Evolutionary conservation across 2,888 invertebrate species (phyloP), one percentile per base, ranked within the genome.

Genomic region (Gryllus longicercus): DNA sequence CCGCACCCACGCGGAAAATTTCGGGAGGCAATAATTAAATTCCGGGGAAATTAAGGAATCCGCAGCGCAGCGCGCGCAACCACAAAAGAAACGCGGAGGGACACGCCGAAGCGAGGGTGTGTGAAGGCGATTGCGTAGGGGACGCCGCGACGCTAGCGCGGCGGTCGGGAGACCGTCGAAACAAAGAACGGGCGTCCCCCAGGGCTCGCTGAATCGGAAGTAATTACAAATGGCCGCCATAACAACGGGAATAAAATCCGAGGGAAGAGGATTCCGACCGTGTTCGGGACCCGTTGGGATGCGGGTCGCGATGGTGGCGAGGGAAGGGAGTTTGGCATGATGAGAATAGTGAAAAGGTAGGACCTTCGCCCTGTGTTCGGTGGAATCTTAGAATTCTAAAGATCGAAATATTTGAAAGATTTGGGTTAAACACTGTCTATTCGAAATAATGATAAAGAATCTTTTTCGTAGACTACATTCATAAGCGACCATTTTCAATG

Each of bases 31-130:
- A 78, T 80, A 80, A 80, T 80, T 80, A 80, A 80, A 80, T 80
- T 80, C 78, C 80, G 21, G 50, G 78, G 78, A 80, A 80, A 80
- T 80, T 80, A 80, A 78, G 80, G 78, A 80, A 80, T 80, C 80
- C 75, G 78, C 78, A 78, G 78, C 75, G 78, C 78, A 78, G 80
- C 78, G 80, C 75, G 12, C n/a, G 63, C 63, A 16, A 14, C 63
- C 63, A 63, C 63, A 63, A 63, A 63, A 63, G 63, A 63, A 63
- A 18, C 63, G 63, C 63, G 12, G 63, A 18, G 5, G 63, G 16
- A 63, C 63, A n/a, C n/a, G 8, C 63, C n/a, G 18, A 14, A 63
- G n/a, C 63, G 63, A 63, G 16, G 63, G 38, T 78, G 78, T 78
- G 38, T n/a, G 75, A 49, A n/a, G 5, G 50, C 75, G 63, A 63